Conservation (phyloP, 2,797 vertebrate species). For the Brotula barbata region DNA sequence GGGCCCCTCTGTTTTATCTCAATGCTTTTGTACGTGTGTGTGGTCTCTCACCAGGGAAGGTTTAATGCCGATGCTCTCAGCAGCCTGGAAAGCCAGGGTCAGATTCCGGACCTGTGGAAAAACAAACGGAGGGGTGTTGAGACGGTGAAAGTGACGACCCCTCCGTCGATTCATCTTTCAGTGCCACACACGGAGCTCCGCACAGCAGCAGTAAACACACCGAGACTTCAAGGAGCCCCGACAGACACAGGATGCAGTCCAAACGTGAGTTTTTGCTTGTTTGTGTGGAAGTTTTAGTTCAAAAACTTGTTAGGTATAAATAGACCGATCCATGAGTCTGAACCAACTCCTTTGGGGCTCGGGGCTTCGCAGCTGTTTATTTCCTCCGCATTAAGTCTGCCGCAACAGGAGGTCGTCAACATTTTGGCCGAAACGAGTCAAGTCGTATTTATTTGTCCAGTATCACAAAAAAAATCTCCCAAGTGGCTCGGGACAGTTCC, state of each 20-base stretch:
- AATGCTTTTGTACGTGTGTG: slow-evolving; percentile 13
- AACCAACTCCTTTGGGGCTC: too few relatives aligned
- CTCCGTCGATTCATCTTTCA: not conserved
- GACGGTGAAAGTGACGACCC: slow-evolving; percentile 14
- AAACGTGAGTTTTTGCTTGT: slow-evolving; percentile 29
- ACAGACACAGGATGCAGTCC: slow-evolving; percentile 14
- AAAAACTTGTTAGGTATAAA: too few relatives aligned
- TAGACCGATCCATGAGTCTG: too few relatives aligned
- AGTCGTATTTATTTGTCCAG: too few relatives aligned
- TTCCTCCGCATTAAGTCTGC: too few relatives aligned
- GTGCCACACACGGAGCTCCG: slow-evolving; percentile 35
- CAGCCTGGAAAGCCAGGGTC: slow-evolving; percentile 94
- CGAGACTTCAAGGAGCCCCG: slow-evolving; percentile 20
- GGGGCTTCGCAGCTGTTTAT: too few relatives aligned
- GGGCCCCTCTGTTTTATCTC: slow-evolving; percentile 7
- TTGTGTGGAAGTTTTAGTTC: too few relatives aligned
- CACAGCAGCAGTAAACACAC: slow-evolving; percentile 33
- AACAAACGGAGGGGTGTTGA: slow-evolving; percentile 46
- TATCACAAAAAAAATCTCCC: too few relatives aligned
- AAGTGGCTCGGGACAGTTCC: too few relatives aligned
- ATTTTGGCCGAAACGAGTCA: too few relatives aligned
- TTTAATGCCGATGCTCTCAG: slow-evolving; percentile 95
- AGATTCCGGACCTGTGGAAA: slow-evolving; percentile 88
- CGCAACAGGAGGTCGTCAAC: too few relatives aligned
- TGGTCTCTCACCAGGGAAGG: slow-evolving; percentile 89